Base-by-base conservation (phyloP, 2,888 invertebrate genomes). In the Calephelis perditalis region DNA sequence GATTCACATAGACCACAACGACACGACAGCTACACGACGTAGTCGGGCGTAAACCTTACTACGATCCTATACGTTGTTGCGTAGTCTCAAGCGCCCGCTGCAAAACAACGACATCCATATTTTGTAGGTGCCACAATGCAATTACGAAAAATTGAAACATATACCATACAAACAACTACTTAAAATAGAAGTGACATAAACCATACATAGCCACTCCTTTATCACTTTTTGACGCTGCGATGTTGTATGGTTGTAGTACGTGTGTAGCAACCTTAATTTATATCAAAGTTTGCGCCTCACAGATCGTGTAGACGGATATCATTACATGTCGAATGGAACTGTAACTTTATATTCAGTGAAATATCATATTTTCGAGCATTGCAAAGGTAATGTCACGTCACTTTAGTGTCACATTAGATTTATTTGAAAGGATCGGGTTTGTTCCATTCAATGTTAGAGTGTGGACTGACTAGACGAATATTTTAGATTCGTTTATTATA, bases 271-370 rank as follows among this genome's bases (percentile, higher is more conserved):
- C 26, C 26, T 26, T 26, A 15, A 49, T 26, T 49, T 26, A 49
- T 49, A 49, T 49, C 49, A 49, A 49, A 49, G 49, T 49, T 12
- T 49, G 26, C 49, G 12, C 8, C 49, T 49, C 26, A 49, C 15
- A 26, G 2, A 49, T 49, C 49, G 9, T 8, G 15, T 26, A 49
- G 49, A 4, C 49, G n/a, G 49, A 49, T 26, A 40, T 2, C 49
- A 2, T 8, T 49, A 49, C 26, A 9, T 15, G 26, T 49, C 26
- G 9, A 49, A 49, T 49, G 15, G 49, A 26, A 49, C 15, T 26
- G 49, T 49, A 49, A 26, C 8, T 49, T 49, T 49, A 49, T 26
- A 49, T 26, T 49, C 49, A 9, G 49, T 9, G 8, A 49, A 49
- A 49, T 49, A 49, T 49, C 26, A 49, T 49, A 49, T 49, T 26